Conservation (phyloP, 1,140 invertebrate species). For the Sarcophaga bullata region DNA sequence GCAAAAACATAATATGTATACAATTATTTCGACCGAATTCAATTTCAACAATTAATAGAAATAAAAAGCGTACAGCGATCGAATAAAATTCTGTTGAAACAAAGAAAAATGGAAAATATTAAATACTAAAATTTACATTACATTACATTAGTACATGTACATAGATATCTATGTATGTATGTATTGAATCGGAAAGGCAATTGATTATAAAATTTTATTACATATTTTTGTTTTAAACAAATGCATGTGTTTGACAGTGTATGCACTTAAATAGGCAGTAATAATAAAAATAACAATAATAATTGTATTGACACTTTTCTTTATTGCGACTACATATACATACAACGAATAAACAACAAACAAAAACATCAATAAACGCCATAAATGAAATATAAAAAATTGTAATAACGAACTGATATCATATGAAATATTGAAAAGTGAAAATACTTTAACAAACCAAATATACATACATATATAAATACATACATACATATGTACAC, state of each 20-base stretch:
- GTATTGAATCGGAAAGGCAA: not conserved
- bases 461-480: too few relatives aligned
- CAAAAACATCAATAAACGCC: not conserved
- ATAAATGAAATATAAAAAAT: constrained; percentile 19
- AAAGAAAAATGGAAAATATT: not conserved
- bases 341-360: not conserved
- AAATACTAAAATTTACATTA: constrained; percentile 10
- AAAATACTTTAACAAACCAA: not conserved
- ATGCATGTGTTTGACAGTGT: not conserved
- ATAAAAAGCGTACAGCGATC: too few relatives aligned
- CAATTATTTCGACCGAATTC: too few relatives aligned
- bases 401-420: constrained; percentile 1
- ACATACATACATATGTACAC: too few relatives aligned
- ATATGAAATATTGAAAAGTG: constrained; percentile 32
- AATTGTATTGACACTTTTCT: constrained; percentile 34
- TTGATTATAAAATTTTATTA: not conserved
- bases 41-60: too few relatives aligned
- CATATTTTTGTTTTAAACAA: not conserved
- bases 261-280: not conserved
- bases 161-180: too few relatives aligned
- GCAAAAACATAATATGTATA: too few relatives aligned
- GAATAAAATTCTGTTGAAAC: too few relatives aligned
- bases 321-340: not conserved
- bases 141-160: too few relatives aligned
- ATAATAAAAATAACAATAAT: constrained; percentile 26